Conservation (phyloP, 2,797 vertebrate genomes). For the Thalassophryne amazonica region DNA sequence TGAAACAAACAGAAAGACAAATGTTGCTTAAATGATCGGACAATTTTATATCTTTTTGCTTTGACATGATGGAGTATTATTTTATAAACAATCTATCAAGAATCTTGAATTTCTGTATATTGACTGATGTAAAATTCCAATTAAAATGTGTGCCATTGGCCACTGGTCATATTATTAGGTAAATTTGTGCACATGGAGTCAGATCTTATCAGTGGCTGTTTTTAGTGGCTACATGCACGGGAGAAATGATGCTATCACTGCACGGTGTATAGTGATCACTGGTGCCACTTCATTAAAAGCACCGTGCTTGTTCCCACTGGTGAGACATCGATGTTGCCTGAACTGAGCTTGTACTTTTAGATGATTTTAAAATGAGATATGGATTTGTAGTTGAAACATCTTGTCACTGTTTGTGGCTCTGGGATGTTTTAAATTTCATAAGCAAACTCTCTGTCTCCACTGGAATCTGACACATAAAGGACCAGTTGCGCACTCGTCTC, state of each 20-base stretch:
- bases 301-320: not conserved
- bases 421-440: not conserved
- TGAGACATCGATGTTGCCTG: slow-evolving; percentile 16
- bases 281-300: not conserved
- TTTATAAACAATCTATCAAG: no score
- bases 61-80: no score
- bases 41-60: no score
- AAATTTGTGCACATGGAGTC: not conserved
- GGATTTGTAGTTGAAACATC: not conserved
- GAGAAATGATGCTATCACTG: not conserved
- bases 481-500: not conserved
- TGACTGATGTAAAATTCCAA: no score
- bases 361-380: not conserved
- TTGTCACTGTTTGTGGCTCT: not conserved
- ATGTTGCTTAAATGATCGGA: no score
- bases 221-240: slow-evolving; percentile 43
- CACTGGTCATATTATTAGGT: not conserved
- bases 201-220: no score
- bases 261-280: slow-evolving; percentile 31
- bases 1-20: no score
- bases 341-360: not conserved
- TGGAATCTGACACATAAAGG: not conserved
- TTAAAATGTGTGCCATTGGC: no score
- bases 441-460: slow-evolving; percentile 28
- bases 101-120: no score